These are phyloP conservation scores for Hippocampus zosterae DNA, from an alignment of 2,113 vertebrate genomes.

Conservation along the genomic window DNA sequence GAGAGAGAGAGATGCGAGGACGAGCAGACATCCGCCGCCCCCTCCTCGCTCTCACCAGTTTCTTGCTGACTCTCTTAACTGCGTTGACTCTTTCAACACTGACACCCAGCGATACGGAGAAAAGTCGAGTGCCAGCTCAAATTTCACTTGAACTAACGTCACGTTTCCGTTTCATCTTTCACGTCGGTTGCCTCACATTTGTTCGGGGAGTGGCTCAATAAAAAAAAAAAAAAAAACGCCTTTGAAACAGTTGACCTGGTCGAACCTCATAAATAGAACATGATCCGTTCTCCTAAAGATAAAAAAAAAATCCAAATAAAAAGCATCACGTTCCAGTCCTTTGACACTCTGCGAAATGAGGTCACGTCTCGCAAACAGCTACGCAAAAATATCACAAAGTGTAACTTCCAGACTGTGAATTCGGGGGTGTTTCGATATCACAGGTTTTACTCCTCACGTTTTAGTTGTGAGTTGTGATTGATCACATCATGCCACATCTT, in stretches of 20 bases:
- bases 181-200: background rate
- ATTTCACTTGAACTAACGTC: slow-evolving; percentile 11
- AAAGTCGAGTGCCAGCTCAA: slow-evolving; percentile 51
- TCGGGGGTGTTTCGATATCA: no score
- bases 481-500: no score
- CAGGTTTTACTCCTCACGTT: no score
- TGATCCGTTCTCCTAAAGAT: no score
- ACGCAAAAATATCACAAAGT: no score
- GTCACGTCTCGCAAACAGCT: no score
- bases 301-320: no score
- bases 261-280: no score
- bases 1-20: slow-evolving; percentile 63
- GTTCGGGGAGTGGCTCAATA: background rate
- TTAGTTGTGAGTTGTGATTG: no score
- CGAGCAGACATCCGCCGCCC: slow-evolving; percentile 31
- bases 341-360: no score
- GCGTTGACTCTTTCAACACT: slow-evolving; percentile 66
- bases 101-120: slow-evolving; percentile 46
- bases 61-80: slow-evolving; percentile 63
- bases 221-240: background rate
- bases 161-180: background rate
- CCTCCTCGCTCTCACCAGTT: slow-evolving; percentile 37
- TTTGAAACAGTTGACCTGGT: background rate
- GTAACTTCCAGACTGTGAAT: no score
- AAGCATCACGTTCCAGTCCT: no score